A percentile compares a stretch with the other conserved stretches of the same genome.
phyloP scores from a whole-genome alignment of 1,140 invertebrate species.

The Artemia franciscana region DNA sequence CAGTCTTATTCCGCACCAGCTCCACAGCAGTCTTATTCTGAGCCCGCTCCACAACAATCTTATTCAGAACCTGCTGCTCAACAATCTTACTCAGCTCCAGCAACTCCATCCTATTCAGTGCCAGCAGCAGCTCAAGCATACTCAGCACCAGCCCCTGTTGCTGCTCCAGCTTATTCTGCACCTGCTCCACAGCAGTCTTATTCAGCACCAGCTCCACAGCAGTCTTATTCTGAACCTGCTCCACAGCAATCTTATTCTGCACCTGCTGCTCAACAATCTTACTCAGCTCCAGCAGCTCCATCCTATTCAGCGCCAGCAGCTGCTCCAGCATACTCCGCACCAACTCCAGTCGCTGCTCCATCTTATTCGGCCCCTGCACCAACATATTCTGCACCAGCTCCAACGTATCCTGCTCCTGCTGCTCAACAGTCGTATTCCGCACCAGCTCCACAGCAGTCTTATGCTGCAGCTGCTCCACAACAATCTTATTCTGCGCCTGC shows the following conservation, averaged over 20 bases:
- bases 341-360: slow-evolving; percentile 1
- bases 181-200: slow-evolving; percentile 1
- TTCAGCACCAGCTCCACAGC: background rate
- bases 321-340: background rate
- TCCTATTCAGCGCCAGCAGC: slow-evolving; percentile 3
- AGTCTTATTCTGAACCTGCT: slow-evolving; percentile 1
- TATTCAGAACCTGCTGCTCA: slow-evolving; percentile 3
- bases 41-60: background rate
- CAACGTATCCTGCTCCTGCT: background rate
- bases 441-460: slow-evolving; percentile 1
- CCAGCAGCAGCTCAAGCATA: background rate
- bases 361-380: background rate
- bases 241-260: background rate
- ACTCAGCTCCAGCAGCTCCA: slow-evolving; percentile 3
- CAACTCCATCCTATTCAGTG: slow-evolving; percentile 2
- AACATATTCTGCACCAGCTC: slow-evolving; percentile 1
- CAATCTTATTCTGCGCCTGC: slow-evolving; percentile 9
- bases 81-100: slow-evolving; percentile 1
- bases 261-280: slow-evolving; percentile 1
- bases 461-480: slow-evolving; percentile 3
- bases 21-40: background rate
- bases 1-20: background rate
- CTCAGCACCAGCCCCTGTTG: background rate
- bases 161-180: background rate
- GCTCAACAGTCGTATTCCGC: slow-evolving; percentile 1